phyloP scores from a whole-genome alignment of 2,888 invertebrate species.

The Pinctada fucata region DNA sequence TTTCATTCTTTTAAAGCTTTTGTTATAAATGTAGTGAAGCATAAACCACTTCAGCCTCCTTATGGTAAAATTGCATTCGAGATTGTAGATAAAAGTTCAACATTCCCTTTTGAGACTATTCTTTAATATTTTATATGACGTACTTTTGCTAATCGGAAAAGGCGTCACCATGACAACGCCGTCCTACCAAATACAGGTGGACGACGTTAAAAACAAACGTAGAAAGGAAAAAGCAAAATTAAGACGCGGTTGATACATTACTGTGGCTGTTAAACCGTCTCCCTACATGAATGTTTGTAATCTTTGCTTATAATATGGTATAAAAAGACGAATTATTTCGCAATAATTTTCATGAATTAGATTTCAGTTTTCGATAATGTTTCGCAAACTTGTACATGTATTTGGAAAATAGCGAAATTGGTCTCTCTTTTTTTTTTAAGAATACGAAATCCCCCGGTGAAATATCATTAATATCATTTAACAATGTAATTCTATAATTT shows the following conservation, averaged over 20 bases:
- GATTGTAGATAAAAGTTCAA: slow-evolving; percentile 5
- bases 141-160: slow-evolving; percentile 2
- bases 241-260: neutral
- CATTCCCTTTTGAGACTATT: neutral
- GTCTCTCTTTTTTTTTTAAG: no score
- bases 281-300: no score
- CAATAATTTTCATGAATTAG: no score
- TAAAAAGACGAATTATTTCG: no score
- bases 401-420: no score
- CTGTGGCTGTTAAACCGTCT: neutral
- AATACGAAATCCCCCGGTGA: no score
- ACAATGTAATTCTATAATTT: no score
- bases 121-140: slow-evolving; percentile 12
- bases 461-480: no score
- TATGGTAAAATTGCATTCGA: neutral
- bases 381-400: no score
- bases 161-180: neutral
- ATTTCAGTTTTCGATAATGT: no score
- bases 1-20: slow-evolving; percentile 1
- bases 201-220: slow-evolving; percentile 9
- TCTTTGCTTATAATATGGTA: no score
- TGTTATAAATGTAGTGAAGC: neutral
- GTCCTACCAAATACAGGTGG: neutral
- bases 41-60: neutral
- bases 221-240: slow-evolving; percentile 5